Conservation (phyloP, 2,113 vertebrate species). For the Gasterosteus aculeatus region DNA sequence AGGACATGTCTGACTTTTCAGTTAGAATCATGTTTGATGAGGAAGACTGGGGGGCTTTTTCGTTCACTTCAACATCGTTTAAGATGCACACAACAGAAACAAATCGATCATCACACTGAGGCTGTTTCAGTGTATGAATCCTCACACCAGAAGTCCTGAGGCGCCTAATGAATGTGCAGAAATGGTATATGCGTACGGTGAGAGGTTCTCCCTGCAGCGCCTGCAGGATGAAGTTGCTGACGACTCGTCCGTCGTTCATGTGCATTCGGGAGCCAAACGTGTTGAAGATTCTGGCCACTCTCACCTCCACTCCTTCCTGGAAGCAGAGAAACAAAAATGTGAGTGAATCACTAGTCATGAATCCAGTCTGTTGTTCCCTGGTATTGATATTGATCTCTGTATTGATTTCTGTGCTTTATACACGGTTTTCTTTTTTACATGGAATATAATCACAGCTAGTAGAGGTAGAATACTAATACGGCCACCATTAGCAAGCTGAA, state of each 20-base stretch:
- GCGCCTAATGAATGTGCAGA: background rate
- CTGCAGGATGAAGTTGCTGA: slow-evolving; percentile 99
- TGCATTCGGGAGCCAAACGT: slow-evolving; percentile 98
- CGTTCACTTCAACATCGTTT: background rate
- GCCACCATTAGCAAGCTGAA: background rate
- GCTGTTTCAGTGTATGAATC: background rate
- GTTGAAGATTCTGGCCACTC: slow-evolving; percentile 98
- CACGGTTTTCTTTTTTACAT: background rate
- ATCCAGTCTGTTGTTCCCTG: background rate
- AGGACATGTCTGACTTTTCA: background rate
- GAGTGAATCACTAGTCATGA: background rate
- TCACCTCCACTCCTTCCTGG: slow-evolving; percentile 97
- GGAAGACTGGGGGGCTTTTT: background rate
- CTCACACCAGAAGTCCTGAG: background rate
- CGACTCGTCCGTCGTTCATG: slow-evolving; percentile 99
- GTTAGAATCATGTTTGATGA: background rate
- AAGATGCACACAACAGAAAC: background rate
- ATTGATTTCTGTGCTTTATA: background rate
- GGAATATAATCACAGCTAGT: background rate
- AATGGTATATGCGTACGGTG: slow-evolving; percentile 84
- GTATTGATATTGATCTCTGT: background rate
- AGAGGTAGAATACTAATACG: background rate
- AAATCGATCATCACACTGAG: background rate
- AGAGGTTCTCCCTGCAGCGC: slow-evolving; percentile 96
- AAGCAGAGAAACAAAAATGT: slow-evolving; percentile 21